Evolutionary conservation across 1,140 invertebrate species (phyloP), one percentile per base, ranked within the genome.

Genomic region (Wiebesia pumilae): DNA sequence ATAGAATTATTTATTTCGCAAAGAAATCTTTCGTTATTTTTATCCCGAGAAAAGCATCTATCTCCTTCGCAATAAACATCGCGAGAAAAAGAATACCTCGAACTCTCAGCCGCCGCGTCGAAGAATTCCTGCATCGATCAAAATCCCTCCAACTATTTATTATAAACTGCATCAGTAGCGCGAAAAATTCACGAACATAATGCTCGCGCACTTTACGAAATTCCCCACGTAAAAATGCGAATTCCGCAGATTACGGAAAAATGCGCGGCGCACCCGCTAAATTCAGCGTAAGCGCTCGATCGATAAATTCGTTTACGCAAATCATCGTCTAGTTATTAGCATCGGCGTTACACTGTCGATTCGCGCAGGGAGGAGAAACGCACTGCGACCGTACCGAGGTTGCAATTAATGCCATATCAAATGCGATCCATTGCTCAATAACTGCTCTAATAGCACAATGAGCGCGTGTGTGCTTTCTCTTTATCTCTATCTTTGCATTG

Each of bases 61-160:
- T 19, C 58, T 24, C 62, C 35, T n/a, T 30, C 14, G 47, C 24
- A 78, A 4, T 38, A 62, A 27, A 65, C 35, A n/a, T 24, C 6
- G 58, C 12, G 27, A 30, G 78, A 78, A 79, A 43, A 58, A 35
- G 51, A 75, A 58, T 47, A 84, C 19, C 30, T 24, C 33, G 65
- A 67, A 77, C 83, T 77, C 43, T 43, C 47, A 77, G 27, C 65
- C 35, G 67, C 51, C 75, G 35, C 38, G 10, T n/a, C 35, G 19
- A 24, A 40, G 83, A 84, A 84, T 84, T 77, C 47, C 78, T 30
- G 35, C 54, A 84, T 84, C 83, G 83, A 84, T 84, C 83, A 78
- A 78, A 75, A 84, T 30, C 73, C 38, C 43, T 51, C 7, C 24
- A 62, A 83, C 82, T 83, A 83, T 73, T 83, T 27, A 40, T 83